These are phyloP conservation scores for Ethmia dodecea DNA, from an alignment of 2,888 invertebrate genomes.

Conservation along the genomic window DNA sequence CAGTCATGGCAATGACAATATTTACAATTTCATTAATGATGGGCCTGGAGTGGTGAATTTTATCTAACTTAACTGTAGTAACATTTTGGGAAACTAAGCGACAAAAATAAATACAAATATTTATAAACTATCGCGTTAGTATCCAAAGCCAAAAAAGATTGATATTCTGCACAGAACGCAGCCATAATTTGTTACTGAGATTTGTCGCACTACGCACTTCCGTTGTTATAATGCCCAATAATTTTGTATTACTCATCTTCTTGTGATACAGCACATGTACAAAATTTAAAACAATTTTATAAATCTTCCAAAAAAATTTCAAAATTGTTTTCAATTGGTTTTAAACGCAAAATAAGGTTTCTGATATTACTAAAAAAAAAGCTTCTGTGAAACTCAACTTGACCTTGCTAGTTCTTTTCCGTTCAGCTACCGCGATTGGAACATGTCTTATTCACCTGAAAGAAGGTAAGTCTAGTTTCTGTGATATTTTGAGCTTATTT, in stretches of 20 bases:
- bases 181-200: conserved; percentile 13
- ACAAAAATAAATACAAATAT: too few relatives aligned
- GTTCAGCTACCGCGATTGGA: conserved; percentile 86
- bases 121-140: too few relatives aligned
- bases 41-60: too few relatives aligned
- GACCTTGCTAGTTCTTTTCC: conserved; percentile 82
- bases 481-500: conserved; percentile 34
- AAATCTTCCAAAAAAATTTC: conserved; percentile 44
- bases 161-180: too few relatives aligned
- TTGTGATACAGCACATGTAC: conserved; percentile 26
- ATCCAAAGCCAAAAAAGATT: too few relatives aligned
- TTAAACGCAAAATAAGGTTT: conserved; percentile 16
- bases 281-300: conserved; percentile 26
- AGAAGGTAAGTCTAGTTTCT: conserved; percentile 84
- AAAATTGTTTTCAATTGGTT: conserved; percentile 24
- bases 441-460: conserved; percentile 90
- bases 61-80: too few relatives aligned
- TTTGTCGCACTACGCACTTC: conserved; percentile 47
- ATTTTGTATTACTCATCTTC: conserved; percentile 38
- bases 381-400: conserved; percentile 71
- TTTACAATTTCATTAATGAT: too few relatives aligned
- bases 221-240: conserved; percentile 55
- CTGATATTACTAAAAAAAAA: conserved; percentile 40
- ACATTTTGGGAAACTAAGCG: too few relatives aligned
- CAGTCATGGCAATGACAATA: too few relatives aligned